Evolutionary conservation across 2,797 vertebrate genomes (phyloP).

Genomic region (Miopithecus talapoin): DNA sequence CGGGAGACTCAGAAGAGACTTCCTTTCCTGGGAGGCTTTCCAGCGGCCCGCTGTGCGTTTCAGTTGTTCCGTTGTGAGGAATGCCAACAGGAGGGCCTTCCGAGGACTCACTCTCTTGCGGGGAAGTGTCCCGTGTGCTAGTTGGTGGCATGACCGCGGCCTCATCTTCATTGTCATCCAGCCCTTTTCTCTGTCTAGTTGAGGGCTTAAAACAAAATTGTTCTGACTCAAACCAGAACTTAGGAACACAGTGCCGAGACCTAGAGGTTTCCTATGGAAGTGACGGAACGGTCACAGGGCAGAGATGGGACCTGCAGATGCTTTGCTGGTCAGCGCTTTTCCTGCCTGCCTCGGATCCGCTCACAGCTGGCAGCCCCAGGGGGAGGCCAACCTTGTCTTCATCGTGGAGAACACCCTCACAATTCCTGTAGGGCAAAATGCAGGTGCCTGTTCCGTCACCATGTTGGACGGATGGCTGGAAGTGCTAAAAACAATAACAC

Average conservation of each 20-base stretch:
- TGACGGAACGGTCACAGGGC: rapidly evolving
- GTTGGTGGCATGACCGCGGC: rapidly evolving
- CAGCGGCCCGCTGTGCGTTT: rapidly evolving
- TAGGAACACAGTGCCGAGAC: rapidly evolving
- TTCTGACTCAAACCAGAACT: no score
- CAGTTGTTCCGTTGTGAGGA: neutral
- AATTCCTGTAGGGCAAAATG: rapidly evolving
- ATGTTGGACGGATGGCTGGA: no score
- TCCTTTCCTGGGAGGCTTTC: rapidly evolving
- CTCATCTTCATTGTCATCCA: rapidly evolving
- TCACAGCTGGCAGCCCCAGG: neutral
- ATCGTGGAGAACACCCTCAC: rapidly evolving
- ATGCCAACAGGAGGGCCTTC: rapidly evolving
- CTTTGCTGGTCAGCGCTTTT: neutral
- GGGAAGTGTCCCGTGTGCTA: neutral
- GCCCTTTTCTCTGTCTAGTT: neutral
- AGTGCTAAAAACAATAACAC: rapidly evolving
- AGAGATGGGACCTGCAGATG: rapidly evolving
- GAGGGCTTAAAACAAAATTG: neutral
- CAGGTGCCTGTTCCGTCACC: rapidly evolving
- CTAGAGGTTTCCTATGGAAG: neutral
- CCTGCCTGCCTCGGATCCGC: rapidly evolving
- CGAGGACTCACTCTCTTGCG: rapidly evolving
- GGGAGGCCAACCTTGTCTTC: neutral
- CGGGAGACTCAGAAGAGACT: neutral